These are phyloP conservation scores for Magallana ariakensis DNA, from an alignment of 1,140 invertebrate species.

Conservation along the genomic window DNA sequence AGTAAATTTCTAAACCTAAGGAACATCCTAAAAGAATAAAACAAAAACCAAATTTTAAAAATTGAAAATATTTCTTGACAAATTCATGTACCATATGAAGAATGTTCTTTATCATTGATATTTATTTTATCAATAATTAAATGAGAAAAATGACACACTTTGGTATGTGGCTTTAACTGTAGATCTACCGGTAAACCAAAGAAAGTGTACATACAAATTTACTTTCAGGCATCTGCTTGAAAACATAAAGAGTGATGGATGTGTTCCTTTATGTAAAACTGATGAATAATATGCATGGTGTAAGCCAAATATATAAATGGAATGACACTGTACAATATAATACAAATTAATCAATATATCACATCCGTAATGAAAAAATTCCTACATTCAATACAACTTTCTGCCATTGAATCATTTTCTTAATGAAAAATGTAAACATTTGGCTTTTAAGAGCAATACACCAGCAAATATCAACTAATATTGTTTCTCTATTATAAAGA, in stretches of 20 bases:
- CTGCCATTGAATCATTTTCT: neutral
- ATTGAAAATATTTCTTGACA: no score
- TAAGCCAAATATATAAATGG: neutral
- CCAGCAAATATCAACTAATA: neutral
- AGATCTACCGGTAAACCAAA: no score
- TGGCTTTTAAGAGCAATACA: neutral
- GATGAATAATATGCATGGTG: neutral
- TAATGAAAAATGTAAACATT: constrained; percentile 1
- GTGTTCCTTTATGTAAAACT: neutral
- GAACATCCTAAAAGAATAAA: constrained; percentile 56
- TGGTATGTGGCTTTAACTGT: no score
- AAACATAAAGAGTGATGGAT: no score
- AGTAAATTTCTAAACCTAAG: constrained; percentile 64
- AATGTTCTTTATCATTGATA: no score
- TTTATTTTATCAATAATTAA: no score
- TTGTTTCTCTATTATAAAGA: neutral
- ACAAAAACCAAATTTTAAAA: neutral
- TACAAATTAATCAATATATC: neutral
- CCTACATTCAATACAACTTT: neutral
- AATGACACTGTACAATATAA: neutral
- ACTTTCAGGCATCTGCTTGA: no score
- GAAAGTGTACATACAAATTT: no score
- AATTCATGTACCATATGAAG: no score
- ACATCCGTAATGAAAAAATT: neutral
- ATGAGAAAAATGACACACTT: no score